phyloP scores from a whole-genome alignment of 1,140 invertebrate species.

The Leptinotarsa undecemlineata region DNA sequence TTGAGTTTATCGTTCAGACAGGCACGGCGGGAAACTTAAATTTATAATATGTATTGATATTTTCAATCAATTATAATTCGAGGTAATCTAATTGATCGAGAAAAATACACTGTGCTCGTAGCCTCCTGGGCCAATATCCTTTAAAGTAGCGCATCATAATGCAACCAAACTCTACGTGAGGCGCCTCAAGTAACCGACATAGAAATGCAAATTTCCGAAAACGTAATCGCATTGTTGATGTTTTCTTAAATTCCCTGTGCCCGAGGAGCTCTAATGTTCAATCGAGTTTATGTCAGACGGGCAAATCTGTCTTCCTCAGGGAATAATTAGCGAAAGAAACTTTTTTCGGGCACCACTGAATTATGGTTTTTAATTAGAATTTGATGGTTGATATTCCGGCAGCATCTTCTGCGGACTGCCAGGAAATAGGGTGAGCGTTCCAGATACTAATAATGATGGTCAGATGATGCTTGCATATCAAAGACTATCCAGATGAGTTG shows the following conservation, averaged over 20 bases:
- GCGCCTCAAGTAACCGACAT: no score
- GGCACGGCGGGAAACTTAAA: no score
- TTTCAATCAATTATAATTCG: no score
- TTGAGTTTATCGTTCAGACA: no score
- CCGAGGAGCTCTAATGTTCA: background rate
- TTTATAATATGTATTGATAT: no score
- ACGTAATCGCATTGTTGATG: background rate
- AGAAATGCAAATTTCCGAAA: no score
- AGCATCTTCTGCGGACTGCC: constrained; percentile 9
- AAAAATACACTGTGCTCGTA: no score
- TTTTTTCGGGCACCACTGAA: constrained; percentile 9
- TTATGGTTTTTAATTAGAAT: constrained; percentile 17
- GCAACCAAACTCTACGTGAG: no score
- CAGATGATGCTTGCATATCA: constrained; percentile 27
- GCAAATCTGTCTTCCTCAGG: constrained; percentile 8
- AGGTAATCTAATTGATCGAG: no score
- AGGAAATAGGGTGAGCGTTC: constrained; percentile 14
- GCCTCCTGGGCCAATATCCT: no score
- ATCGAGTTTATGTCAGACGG: background rate
- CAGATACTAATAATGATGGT: constrained; percentile 26
- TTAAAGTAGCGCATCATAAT: no score
- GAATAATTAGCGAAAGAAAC: constrained; percentile 3
- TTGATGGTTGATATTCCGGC: constrained; percentile 17
- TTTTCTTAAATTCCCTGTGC: background rate
- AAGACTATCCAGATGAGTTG: constrained; percentile 21